These are phyloP conservation scores for Idaea straminata DNA, from an alignment of 2,888 invertebrate genomes.

Conservation along the genomic window DNA sequence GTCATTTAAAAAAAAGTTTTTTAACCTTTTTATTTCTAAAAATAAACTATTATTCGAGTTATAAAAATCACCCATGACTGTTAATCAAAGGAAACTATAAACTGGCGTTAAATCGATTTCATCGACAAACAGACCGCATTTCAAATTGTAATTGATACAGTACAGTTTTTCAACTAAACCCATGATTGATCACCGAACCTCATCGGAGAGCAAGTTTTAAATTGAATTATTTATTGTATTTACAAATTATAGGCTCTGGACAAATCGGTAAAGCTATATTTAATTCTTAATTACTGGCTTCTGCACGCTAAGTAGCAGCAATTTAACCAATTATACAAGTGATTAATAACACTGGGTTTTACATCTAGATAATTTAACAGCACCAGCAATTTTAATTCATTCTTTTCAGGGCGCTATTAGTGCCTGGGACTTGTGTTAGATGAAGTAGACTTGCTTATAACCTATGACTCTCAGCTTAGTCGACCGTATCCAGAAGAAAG, in stretches of 20 bases:
- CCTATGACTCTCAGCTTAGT: no score
- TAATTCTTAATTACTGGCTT: neutral
- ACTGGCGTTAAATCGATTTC: neutral
- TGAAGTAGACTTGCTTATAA: no score
- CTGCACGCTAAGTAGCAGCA: neutral
- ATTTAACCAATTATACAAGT: no score
- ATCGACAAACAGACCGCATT: conserved; percentile 12
- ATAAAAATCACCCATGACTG: neutral
- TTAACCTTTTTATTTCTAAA: neutral
- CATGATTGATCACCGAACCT: conserved; percentile 14
- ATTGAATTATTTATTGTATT: conserved; percentile 16
- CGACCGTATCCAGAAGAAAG: no score
- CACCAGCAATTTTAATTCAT: no score
- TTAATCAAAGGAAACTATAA: neutral
- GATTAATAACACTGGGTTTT: no score
- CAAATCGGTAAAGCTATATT: neutral
- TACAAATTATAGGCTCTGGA: neutral
- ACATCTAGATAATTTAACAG: no score
- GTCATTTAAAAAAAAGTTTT: neutral
- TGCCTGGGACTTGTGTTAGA: no score
- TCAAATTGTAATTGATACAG: conserved; percentile 15
- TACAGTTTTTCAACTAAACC: conserved; percentile 2
- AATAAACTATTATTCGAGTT: neutral
- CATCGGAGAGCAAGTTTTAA: conserved; percentile 11
- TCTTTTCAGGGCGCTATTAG: no score